These are phyloP conservation scores for Chloropsis hardwickii DNA, from an alignment of 2,113 vertebrate genomes.

Conservation along the genomic window DNA sequence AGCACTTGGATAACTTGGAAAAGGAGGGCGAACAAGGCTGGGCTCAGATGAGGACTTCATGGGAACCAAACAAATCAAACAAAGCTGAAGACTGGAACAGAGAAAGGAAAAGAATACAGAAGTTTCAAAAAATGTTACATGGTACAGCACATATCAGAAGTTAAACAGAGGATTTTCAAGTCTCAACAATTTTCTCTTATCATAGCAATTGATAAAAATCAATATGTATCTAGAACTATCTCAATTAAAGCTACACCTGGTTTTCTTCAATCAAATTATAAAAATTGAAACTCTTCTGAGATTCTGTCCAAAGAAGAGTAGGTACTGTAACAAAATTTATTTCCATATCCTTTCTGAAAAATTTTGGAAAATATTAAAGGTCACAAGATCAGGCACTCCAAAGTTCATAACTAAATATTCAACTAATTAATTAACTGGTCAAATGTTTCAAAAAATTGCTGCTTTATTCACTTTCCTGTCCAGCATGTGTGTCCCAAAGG, in stretches of 20 bases:
- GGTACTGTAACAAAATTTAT: neutral
- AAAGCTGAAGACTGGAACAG: neutral
- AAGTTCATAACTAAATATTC: neutral
- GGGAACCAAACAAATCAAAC: neutral
- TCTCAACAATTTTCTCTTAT: neutral
- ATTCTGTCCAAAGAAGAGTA: neutral
- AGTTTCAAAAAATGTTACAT: neutral
- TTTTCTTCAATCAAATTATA: neutral
- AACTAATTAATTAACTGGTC: neutral
- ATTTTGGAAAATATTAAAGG: neutral
- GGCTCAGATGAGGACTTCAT: neutral
- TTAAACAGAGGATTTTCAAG: neutral
- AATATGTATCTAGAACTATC: neutral
- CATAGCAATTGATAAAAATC: neutral
- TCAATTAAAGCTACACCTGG: neutral
- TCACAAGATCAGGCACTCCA: neutral
- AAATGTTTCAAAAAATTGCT: neutral
- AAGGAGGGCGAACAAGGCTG: neutral
- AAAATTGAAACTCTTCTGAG: neutral
- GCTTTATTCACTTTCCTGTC: neutral
- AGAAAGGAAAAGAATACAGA: neutral
- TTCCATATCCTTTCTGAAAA: neutral
- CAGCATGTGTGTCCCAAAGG: neutral
- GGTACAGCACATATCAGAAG: neutral
- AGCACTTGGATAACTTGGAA: neutral